Evolutionary conservation across 1,140 invertebrate species (phyloP).

Genomic region (Bombus affinis): DNA sequence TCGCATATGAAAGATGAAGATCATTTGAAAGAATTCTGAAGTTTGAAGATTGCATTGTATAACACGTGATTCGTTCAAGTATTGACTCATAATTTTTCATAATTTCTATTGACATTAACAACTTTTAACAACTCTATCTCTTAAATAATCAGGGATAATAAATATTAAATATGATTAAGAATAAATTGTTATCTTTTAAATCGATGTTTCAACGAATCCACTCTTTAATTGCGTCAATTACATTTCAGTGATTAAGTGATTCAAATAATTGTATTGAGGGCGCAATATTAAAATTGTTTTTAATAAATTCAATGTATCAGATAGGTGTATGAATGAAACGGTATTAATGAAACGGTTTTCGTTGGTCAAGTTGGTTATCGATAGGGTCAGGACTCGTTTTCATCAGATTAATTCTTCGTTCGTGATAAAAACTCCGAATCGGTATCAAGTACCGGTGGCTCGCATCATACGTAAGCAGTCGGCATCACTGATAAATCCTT

Average conservation of each 20-base stretch:
- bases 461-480: slow-evolving; percentile 41
- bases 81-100: not conserved
- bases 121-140: not conserved
- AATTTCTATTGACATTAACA: not conserved
- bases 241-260: not conserved
- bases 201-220: no score
- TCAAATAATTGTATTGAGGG: no score
- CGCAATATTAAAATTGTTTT: no score
- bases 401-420: not conserved
- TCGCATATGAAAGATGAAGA: not conserved
- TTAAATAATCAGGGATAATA: not conserved
- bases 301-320: no score
- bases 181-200: not conserved
- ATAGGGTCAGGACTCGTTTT: not conserved
- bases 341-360: not conserved
- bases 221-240: no score
- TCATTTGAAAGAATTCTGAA: not conserved
- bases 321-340: no score
- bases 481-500: slow-evolving; percentile 63
- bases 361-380: not conserved
- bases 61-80: no score
- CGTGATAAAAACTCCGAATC: slow-evolving; percentile 16
- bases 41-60: not conserved
- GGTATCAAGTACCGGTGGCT: not conserved
- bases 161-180: not conserved